These are phyloP conservation scores for Muschampia plurimacula DNA, from an alignment of 2,888 invertebrate genomes.

Conservation along the genomic window DNA sequence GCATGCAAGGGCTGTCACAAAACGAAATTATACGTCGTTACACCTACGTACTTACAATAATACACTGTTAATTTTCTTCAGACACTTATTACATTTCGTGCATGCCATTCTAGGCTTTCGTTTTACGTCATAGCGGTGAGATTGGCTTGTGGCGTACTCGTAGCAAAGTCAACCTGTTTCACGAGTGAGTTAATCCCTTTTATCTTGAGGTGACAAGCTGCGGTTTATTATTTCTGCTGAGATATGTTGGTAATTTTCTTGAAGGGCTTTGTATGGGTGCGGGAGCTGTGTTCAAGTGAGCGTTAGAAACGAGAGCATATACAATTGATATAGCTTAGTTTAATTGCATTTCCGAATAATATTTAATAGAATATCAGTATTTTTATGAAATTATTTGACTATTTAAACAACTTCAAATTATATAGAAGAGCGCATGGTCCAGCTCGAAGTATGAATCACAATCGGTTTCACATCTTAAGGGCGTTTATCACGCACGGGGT, in stretches of 20 bases:
- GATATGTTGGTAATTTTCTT: conserved; percentile 67
- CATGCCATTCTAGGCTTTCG: conserved; percentile 48
- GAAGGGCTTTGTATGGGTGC: conserved; percentile 42
- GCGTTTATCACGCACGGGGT: no score
- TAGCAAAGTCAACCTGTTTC: conserved; percentile 69
- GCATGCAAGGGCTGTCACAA: conserved; percentile 70
- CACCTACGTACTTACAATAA: conserved; percentile 77
- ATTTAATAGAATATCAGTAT: no score
- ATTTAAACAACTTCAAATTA: no score
- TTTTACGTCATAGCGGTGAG: conserved; percentile 27
- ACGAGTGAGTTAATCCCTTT: conserved; percentile 76
- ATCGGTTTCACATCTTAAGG: no score
- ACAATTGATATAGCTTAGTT: conserved; percentile 35
- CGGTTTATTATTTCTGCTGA: conserved; percentile 79
- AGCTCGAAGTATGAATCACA: no score
- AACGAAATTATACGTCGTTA: conserved; percentile 80
- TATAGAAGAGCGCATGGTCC: no score
- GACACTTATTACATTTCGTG: conserved; percentile 50
- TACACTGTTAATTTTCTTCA: conserved; percentile 72
- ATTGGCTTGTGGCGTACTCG: conserved; percentile 15
- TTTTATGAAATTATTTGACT: no score
- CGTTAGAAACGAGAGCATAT: conserved; percentile 25
- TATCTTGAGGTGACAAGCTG: conserved; percentile 80
- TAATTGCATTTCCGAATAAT: conserved; percentile 12
- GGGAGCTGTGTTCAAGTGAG: conserved; percentile 20